Base-by-base conservation (phyloP, 1,140 invertebrate species). In the Trypoxylus dichotomus region DNA sequence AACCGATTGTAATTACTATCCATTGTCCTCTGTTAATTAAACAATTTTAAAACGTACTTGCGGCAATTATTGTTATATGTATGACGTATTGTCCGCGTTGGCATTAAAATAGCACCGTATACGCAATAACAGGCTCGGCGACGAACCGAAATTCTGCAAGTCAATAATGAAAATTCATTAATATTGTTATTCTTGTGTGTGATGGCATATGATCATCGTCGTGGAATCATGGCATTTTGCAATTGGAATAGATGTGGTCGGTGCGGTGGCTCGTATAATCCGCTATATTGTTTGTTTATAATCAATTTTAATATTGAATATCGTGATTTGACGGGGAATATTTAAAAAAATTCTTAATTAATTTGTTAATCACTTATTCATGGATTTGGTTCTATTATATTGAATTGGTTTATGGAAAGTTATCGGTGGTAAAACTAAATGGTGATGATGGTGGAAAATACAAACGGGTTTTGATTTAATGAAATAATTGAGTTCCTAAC, bases 101-200 rank as follows among this genome's bases (percentile, higher is more conserved):
- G 47, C 19, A 54, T 54, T 54, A 54, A 54, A 54, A 3, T 3
- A n/a, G 19, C 47, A 15, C 19, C 5, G 5, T 54, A 19, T 19
- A n/a, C 19, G 6, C 15, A 15, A 6, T 54, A 54, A 54, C 19
- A 15, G 47, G 47, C 7, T n/a, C 19, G 47, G 15, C 6, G 15
- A n/a, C 15, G 47, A 37, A 37, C 5, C 15, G 5, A 54, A 54
- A 54, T 19, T 54, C 19, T n/a, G 19, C 47, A 19, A 54, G 19
- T 54, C 47, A 54, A 6, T 54, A 54, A 54, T 54, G 47, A 54
- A 54, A 54, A 54, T 54, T 54, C 47, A 54, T 54, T 54, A 54
- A 54, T 54, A 54, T 54, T 19, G 19, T 54, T 54, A 54, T 54
- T 54, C 15, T 54, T n/a, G 19, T 6, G 42, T 15, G 15, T 54